Conservation (phyloP, 1,140 invertebrate species). For the Tenebrio molitor region DNA sequence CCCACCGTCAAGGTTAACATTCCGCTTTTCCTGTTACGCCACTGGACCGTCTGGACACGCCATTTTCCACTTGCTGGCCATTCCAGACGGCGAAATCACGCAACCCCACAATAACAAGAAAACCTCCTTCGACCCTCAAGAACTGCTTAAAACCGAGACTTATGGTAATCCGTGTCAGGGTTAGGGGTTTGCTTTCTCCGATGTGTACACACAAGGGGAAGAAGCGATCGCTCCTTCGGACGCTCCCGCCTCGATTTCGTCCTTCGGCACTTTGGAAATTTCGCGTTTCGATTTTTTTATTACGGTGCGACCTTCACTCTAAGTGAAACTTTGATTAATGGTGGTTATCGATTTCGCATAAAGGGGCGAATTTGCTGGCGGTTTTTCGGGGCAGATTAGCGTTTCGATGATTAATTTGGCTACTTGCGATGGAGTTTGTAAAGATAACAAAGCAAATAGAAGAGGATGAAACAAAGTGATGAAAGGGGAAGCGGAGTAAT, state of each 20-base stretch:
- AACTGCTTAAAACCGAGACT: conserved; percentile 41
- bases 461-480: not conserved
- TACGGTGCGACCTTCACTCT: conserved; percentile 26
- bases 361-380: not conserved
- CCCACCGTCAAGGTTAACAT: too few species aligned
- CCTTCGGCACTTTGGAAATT: too few species aligned
- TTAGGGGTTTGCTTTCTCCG: conserved; percentile 44
- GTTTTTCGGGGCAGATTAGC: not conserved
- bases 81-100: conserved; percentile 53
- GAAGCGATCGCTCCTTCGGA: not conserved
- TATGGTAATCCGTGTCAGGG: conserved; percentile 49
- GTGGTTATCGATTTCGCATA: conserved; percentile 32
- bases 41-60: conserved; percentile 59
- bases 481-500: conserved; percentile 14
- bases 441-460: not conserved
- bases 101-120: conserved; percentile 54
- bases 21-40: conserved; percentile 45
- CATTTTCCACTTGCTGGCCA: conserved; percentile 60
- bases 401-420: not conserved
- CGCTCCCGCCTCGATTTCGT: too few species aligned
- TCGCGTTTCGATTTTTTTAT: conserved; percentile 32
- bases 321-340: conserved; percentile 41
- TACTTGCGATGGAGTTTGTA: not conserved
- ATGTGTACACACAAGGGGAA: conserved; percentile 10
- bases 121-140: conserved; percentile 44